A percentile compares a stretch with the other conserved stretches of the same genome.
Evolutionary conservation across 2,888 invertebrate genomes (phyloP).

Genomic region (Tetheella fluctuosa): DNA sequence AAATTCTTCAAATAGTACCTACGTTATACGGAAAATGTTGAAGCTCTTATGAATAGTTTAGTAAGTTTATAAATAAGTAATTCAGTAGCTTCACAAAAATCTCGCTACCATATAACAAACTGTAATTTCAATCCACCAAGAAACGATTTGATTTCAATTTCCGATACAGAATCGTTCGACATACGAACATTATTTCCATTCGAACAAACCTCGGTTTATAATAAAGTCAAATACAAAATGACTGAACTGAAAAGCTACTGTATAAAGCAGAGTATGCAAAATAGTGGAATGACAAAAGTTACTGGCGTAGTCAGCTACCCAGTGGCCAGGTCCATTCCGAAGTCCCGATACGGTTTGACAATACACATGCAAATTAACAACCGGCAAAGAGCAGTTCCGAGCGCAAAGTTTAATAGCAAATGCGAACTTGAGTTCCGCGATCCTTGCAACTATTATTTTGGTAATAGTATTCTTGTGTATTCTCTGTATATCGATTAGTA

Average conservation of each 20-base stretch:
- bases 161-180: slow-evolving; percentile 42
- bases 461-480: slow-evolving; percentile 49
- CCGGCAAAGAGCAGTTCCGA: slow-evolving; percentile 67
- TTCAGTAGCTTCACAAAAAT: neutral
- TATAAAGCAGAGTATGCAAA: slow-evolving; percentile 57
- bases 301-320: slow-evolving; percentile 64
- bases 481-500: slow-evolving; percentile 12
- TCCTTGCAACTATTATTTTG: slow-evolving; percentile 67
- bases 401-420: slow-evolving; percentile 76
- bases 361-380: slow-evolving; percentile 81
- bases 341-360: slow-evolving; percentile 79
- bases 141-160: slow-evolving; percentile 46
- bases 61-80: no score
- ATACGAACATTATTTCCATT: slow-evolving; percentile 40
- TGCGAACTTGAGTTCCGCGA: slow-evolving; percentile 63
- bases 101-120: neutral
- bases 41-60: no score
- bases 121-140: slow-evolving; percentile 4
- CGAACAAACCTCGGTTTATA: slow-evolving; percentile 34
- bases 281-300: slow-evolving; percentile 69
- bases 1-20: no score
- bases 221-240: slow-evolving; percentile 43
- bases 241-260: slow-evolving; percentile 39
- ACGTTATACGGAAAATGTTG: no score
- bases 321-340: slow-evolving; percentile 65